Conservation (phyloP, 2,797 vertebrate species). For the Allobates femoralis region DNA sequence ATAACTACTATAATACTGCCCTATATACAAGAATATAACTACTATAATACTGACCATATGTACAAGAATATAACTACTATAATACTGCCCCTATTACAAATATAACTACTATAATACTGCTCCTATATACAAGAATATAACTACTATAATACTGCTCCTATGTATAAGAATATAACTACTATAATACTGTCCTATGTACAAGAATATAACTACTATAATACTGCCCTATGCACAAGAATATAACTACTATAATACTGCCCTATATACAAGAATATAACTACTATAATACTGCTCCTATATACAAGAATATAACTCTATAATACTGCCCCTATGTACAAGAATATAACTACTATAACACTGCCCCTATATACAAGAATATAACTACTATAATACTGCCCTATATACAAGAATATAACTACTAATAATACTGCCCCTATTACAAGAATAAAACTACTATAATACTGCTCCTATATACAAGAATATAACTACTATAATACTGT, state of each 20-base stretch:
- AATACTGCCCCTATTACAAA: too few relatives aligned
- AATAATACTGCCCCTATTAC: too few relatives aligned
- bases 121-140: background rate
- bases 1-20: too few relatives aligned
- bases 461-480: too few relatives aligned
- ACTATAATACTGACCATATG: too few relatives aligned
- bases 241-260: conserved; percentile 2
- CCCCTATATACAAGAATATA: background rate
- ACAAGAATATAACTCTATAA: background rate
- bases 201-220: background rate
- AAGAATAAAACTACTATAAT: too few relatives aligned
- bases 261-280: too few relatives aligned
- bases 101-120: conserved; percentile 1
- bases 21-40: too few relatives aligned
- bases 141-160: background rate
- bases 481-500: conserved; percentile 14
- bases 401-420: background rate
- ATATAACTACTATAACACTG: background rate
- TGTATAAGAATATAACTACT: background rate
- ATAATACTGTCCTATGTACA: background rate
- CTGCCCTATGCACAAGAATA: conserved; percentile 1
- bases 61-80: too few relatives aligned
- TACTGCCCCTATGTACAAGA: background rate
- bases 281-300: background rate
- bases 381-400: background rate